Evolutionary conservation across 2,113 vertebrate genomes (phyloP).

Genomic region (Neodon shergylaensis): DNA sequence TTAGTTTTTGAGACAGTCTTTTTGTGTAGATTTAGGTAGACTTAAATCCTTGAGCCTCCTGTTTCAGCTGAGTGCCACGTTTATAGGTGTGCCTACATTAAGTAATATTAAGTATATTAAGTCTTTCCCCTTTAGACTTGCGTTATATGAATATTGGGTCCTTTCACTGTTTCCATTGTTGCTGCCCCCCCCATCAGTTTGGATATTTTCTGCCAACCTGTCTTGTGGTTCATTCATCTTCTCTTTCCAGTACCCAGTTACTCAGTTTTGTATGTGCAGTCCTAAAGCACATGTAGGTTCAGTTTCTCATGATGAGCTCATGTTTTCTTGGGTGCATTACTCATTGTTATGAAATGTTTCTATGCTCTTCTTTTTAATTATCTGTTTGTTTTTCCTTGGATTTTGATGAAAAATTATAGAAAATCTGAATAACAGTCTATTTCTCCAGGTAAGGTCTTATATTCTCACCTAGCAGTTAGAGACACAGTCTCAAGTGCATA

Average conservation of each 20-base stretch:
- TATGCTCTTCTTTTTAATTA: slow-evolving; percentile 58
- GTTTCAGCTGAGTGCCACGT: neutral
- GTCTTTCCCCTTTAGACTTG: neutral
- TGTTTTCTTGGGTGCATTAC: slow-evolving; percentile 13
- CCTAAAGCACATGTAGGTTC: neutral
- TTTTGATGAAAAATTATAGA: slow-evolving; percentile 32
- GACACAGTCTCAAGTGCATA: slow-evolving; percentile 16
- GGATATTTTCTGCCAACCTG: neutral
- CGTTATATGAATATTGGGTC: neutral
- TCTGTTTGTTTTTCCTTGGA: slow-evolving; percentile 40
- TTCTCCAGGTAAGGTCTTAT: slow-evolving; percentile 23
- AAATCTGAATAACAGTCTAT: neutral
- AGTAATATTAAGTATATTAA: too few species aligned
- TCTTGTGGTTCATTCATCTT: slow-evolving; percentile 21
- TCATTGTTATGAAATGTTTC: neutral
- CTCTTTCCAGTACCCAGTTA: neutral
- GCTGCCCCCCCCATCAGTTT: neutral
- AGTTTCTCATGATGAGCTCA: neutral
- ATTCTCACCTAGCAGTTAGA: neutral
- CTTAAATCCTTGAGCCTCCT: neutral
- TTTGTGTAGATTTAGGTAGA: neutral
- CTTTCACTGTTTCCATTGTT: slow-evolving; percentile 5
- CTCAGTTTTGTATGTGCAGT: slow-evolving; percentile 28
- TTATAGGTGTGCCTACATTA: neutral
- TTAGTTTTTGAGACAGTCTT: neutral